Evolutionary conservation across 2,888 invertebrate genomes (phyloP), one percentile per base, ranked within the genome.

Genomic region (Oasisia sp.): DNA sequence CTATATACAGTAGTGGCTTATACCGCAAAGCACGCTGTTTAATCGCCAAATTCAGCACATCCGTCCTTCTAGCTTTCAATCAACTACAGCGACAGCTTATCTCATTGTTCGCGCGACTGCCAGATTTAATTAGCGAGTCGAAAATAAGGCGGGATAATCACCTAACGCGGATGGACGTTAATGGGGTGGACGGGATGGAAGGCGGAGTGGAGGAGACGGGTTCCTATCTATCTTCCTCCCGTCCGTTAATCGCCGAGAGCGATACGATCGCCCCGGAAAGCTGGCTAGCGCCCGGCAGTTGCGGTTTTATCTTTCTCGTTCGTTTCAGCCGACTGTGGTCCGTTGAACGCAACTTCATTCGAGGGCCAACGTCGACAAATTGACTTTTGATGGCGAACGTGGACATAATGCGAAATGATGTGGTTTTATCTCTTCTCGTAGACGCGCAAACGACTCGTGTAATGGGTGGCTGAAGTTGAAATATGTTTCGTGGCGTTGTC

Each of bases 331-430:
- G 74, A 27, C 74, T 19, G 7, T 74, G 74, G 19, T 19, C 27
- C n/a, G n/a, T 74, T 74, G n/a, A 14, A 19, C 74, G 27, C 74
- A 74, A 27, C 74, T 74, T 27, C 74, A 27, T 74, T 74, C 19
- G n/a, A 74, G 27, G 74, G n/a, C 74, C 74, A 74, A 74, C 27
- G 74, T 74, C 74, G 74, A 74, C 74, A 74, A 74, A 74, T 74
- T 74, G 74, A 74, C 19, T 74, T 74, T 74, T 74, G n/a, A 74
- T 27, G 74, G n/a, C 74, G 74, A 74, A 74, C 74, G 74, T n/a
- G 74, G 7, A 7, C 27, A 74, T 19, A 74, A 74, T 74, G 74
- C 27, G n/a, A 74, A 74, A 74, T 74, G 2, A 0, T 74, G 74
- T 74, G 74, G 3, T 27, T 56, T 11, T 19, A 27, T 19, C 74